Evolutionary conservation across 2,113 vertebrate species (phyloP).

Genomic region (Epinephelus fuscoguttatus): DNA sequence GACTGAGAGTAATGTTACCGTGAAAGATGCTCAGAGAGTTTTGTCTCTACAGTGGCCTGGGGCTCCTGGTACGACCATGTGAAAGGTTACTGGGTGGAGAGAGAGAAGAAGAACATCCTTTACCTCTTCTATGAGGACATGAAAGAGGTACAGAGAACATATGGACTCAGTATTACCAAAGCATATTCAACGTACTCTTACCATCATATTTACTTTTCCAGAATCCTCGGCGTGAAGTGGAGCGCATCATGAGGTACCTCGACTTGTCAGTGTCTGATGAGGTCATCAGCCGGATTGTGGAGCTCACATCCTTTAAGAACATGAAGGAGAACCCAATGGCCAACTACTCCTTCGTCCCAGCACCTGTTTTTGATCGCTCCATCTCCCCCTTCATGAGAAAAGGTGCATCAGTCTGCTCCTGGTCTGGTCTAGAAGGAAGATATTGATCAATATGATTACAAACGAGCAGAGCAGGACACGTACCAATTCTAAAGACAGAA

Average conservation of each 20-base stretch:
- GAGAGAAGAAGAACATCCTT: slow-evolving; percentile 86
- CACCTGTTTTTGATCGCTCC: slow-evolving; percentile 75
- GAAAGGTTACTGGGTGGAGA: slow-evolving; percentile 89
- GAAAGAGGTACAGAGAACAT: slow-evolving; percentile 86
- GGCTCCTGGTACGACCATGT: slow-evolving; percentile 94
- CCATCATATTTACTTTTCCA: slow-evolving; percentile 44
- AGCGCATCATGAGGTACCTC: slow-evolving; percentile 84
- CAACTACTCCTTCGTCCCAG: slow-evolving; percentile 84
- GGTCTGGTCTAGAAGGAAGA: neutral
- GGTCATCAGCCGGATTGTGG: slow-evolving; percentile 78
- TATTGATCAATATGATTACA: neutral
- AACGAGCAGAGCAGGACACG: neutral
- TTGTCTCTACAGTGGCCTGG: slow-evolving; percentile 84
- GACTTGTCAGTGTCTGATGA: slow-evolving; percentile 80
- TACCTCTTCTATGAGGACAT: slow-evolving; percentile 94
- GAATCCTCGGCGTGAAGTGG: slow-evolving; percentile 84
- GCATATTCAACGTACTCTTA: no score
- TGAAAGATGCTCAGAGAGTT: neutral
- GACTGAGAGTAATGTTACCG: no score
- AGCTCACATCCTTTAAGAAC: slow-evolving; percentile 84
- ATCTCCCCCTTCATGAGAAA: slow-evolving; percentile 88
- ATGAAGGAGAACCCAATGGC: slow-evolving; percentile 89
- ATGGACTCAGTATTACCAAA: neutral
- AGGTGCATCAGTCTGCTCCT: slow-evolving; percentile 68
- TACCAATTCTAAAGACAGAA: neutral